phyloP scores from a whole-genome alignment of 1,140 invertebrate genomes.

The Thrips palmi region DNA sequence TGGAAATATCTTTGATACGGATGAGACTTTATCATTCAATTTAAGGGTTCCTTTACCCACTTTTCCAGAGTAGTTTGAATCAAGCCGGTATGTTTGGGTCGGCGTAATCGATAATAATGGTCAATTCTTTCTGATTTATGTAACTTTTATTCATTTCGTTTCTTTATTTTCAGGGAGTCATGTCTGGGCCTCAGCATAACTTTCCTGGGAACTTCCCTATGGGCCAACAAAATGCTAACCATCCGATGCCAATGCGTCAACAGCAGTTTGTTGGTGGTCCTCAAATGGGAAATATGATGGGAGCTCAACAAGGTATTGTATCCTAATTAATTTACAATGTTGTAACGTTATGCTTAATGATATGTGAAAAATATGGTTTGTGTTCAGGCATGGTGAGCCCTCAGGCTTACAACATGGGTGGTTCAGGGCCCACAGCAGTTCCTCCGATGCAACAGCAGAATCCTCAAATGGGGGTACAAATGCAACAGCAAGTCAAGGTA shows the following conservation, averaged over 20 bases:
- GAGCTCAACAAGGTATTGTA: constrained; percentile 24
- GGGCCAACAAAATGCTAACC: constrained; percentile 29
- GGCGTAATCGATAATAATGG: no score
- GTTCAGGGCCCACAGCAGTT: constrained; percentile 11
- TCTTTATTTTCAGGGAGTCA: no score
- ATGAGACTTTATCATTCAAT: no score
- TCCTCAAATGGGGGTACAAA: constrained; percentile 11
- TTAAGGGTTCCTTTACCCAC: no score
- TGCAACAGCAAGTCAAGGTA: no score
- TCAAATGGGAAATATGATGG: constrained; percentile 32
- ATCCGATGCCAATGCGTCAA: no score
- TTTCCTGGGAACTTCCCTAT: constrained; percentile 34
- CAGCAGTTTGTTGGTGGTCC: constrained; percentile 31
- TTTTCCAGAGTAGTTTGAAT: no score
- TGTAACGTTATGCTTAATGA: background rate
- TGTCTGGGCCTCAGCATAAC: constrained; percentile 36
- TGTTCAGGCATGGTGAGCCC: constrained; percentile 14
- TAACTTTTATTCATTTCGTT: no score
- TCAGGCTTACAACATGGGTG: constrained; percentile 12
- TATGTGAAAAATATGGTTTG: background rate
- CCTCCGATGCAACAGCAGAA: constrained; percentile 14
- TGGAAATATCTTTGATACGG: no score
- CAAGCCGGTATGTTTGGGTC: no score
- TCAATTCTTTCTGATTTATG: no score
- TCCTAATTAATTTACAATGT: constrained; percentile 1